phyloP scores from a whole-genome alignment of 2,888 invertebrate genomes.

The Scaptomyza caliginosa region DNA sequence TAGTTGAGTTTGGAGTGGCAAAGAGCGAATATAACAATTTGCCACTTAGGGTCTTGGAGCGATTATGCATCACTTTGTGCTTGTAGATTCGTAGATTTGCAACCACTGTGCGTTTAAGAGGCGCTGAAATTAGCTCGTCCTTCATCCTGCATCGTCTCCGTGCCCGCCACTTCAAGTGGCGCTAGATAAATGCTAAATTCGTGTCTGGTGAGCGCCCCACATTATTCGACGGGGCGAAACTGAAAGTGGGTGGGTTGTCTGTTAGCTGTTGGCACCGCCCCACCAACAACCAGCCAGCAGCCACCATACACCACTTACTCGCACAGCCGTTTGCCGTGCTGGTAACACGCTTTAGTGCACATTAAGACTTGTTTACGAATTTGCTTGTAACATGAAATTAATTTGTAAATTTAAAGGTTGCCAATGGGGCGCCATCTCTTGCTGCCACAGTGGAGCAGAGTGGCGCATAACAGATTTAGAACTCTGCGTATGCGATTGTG shows the following conservation, averaged over 20 bases:
- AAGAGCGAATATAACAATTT: background rate
- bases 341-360: constrained; percentile 77
- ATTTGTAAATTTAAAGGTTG: constrained; percentile 78
- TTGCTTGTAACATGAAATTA: constrained; percentile 80
- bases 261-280: constrained; percentile 21
- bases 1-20: background rate
- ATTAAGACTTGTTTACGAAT: constrained; percentile 80
- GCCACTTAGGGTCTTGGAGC: no score
- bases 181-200: constrained; percentile 80
- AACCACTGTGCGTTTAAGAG: constrained; percentile 77
- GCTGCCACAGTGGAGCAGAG: background rate
- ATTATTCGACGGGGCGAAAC: constrained; percentile 69
- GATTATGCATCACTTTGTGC: background rate
- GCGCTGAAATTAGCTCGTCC: constrained; percentile 72
- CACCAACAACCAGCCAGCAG: background rate
- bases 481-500: background rate
- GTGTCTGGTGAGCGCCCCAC: constrained; percentile 77
- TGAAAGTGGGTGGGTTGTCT: background rate
- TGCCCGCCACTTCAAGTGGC: constrained; percentile 65
- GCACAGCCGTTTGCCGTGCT: constrained; percentile 34
- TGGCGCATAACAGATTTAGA: background rate
- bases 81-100: constrained; percentile 10
- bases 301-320: constrained; percentile 2
- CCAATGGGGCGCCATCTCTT: constrained; percentile 43
- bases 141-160: constrained; percentile 32